Evolutionary conservation across 2,113 vertebrate species (phyloP), one percentile per base, ranked within the genome.

Genomic region (Paralichthys olivaceus): DNA sequence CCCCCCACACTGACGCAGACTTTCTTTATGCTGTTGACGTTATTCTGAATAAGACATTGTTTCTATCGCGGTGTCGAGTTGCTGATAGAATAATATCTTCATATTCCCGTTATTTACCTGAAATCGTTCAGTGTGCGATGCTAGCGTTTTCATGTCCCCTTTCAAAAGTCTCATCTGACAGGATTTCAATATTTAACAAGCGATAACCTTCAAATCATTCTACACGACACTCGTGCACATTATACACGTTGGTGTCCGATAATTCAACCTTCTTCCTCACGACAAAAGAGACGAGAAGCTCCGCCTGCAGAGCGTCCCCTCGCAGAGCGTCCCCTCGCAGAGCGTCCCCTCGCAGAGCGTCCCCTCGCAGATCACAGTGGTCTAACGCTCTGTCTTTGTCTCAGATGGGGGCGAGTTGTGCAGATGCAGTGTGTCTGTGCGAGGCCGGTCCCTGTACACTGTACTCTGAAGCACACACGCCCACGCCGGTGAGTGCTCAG

Each of bases 391-490:
- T 88, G 56, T 81, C 56, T 73, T 28, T 59, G 72, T 83, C 81
- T 81, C 84, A 92, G 92, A 69, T 90, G 87, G 85, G 86, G 80
- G 89, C 86, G 69, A 86, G 85, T 23, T 86, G 88, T 56, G 83
- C 76, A 37, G 89, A 85, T 45, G 64, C 12, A 4, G 75, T 77
- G 90, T 94, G 93, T 86, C 75, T 89, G 79, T 89, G 87, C 67
- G 72, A 90, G 80, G 71, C 85, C 17, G 65, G 84, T 68, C 88
- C 87, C 68, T 89, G 89, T 61, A 69, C 88, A 51, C 87, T 89
- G 69, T 82, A 87, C 37, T 78, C 89, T 72, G 90, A 90, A 84
- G 87, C 86, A 47, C 89, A 82, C 77, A 77, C 82, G 28, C 84
- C 87, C 66, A 86, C 90, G 63, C 79, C 66, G 80, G 87, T 91